A percentile compares a stretch with the other conserved stretches of the same genome.
Evolutionary conservation across 2,113 vertebrate species (phyloP).

Genomic region (Microtus ochrogaster): DNA sequence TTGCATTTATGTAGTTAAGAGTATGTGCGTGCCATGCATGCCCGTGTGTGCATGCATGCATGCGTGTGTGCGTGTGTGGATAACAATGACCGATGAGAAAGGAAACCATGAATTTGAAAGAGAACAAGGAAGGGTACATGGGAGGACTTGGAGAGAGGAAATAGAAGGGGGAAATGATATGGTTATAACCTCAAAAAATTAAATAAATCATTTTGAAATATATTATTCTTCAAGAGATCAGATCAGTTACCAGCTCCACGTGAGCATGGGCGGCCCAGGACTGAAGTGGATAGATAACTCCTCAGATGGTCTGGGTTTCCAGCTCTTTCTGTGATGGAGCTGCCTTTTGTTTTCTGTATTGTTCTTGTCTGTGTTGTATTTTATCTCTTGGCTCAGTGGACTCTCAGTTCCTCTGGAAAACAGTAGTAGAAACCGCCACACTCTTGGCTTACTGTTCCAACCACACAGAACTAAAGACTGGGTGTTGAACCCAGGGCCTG

Average conservation of each 20-base stretch:
- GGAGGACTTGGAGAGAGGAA: not conserved
- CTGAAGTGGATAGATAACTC: not conserved
- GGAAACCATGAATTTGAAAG: not conserved
- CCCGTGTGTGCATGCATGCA: not conserved
- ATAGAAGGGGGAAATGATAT: not conserved
- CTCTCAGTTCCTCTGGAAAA: not conserved
- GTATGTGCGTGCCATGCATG: not conserved
- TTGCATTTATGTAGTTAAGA: not conserved
- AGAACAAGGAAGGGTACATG: not conserved
- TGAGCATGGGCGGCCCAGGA: not conserved
- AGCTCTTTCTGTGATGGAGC: not conserved
- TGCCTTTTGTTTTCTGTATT: not conserved
- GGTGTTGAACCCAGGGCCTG: not conserved
- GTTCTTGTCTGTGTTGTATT: not conserved
- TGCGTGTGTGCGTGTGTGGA: not conserved
- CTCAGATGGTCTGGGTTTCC: not conserved
- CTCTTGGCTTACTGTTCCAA: not conserved
- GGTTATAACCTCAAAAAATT: not conserved
- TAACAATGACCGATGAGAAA: not conserved
- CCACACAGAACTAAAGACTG: not conserved
- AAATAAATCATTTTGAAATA: not conserved
- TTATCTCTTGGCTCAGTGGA: not conserved
- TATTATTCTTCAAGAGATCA: not conserved
- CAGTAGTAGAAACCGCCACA: not conserved
- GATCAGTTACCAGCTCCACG: not conserved